Base-by-base conservation (phyloP, 2,888 invertebrate species). In the Ephialtes manifestator region DNA sequence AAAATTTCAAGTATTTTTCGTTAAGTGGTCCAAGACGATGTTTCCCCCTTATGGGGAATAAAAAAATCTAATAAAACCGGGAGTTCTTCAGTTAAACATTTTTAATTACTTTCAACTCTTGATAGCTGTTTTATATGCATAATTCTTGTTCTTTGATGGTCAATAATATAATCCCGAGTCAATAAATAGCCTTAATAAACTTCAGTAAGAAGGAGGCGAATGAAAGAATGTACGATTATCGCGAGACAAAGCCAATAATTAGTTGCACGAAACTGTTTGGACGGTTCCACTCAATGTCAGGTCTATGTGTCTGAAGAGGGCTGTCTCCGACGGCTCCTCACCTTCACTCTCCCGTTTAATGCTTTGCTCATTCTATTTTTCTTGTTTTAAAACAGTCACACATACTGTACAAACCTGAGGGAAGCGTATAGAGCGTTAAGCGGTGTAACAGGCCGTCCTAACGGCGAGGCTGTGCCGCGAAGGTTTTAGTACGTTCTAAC, bases 401-500 rank as follows among this genome's bases (percentile, higher is more conserved):
- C 77, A 75, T 63, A 86, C 79, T 83, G 74, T 70, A 79, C 71
- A 79, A 85, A 85, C 65, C 60, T 67, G 65, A 39, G 78, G 60
- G 75, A 71, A 81, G 18, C 55, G 15, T 83, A 81, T 68, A 76
- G 78, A 74, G 79, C 70, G 79, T 55, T 82, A 72, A 85, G 82
- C 75, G 82, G 60, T 80, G 85, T 85, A 85, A 85, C 81, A 70
- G 65, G 65, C 31, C 28, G 84, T 72, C 71, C 43, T 76, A 82
- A 43, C 28, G 35, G 31, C 35, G 81, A 75, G 55, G 74, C 72
- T 65, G 71, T 81, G 74, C 74, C 87, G 90, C 90, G 87, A 88
- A 90, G 87, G 88, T 91, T 92, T 93, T 92, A 93, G 91, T 93
- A 92, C 92, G 92, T 92, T 93, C 91, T 93, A 93, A 93, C 92